Conservation (phyloP, 2,797 vertebrate genomes). For the Pseudochromis fuscus region DNA sequence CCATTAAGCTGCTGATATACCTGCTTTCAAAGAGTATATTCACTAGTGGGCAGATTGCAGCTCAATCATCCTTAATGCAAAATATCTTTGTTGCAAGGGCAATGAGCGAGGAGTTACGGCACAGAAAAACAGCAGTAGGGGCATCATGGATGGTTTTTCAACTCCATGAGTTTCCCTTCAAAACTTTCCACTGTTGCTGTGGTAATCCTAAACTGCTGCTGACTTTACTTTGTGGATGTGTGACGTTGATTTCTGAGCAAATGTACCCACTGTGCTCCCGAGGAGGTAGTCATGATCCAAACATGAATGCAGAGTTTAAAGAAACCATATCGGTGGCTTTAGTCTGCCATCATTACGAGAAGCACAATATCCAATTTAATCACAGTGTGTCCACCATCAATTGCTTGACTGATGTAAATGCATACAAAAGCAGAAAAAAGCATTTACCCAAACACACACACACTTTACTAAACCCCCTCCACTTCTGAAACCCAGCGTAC, state of each 20-base stretch:
- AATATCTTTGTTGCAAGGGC: too few species aligned
- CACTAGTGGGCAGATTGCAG: too few species aligned
- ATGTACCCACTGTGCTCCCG: neutral
- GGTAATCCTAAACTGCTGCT: neutral
- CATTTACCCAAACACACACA: slow-evolving; percentile 6
- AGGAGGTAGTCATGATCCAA: neutral
- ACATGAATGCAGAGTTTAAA: neutral
- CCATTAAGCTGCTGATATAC: too few species aligned
- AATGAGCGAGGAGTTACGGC: too few species aligned
- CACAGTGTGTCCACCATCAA: neutral
- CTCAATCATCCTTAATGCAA: too few species aligned
- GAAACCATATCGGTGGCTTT: neutral
- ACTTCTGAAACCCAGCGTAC: slow-evolving; percentile 5
- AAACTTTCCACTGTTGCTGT: neutral
- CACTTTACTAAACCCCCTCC: neutral
- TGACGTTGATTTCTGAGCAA: neutral
- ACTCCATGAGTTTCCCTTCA: neutral
- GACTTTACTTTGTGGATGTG: too few species aligned
- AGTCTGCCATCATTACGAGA: neutral
- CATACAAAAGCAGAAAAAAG: neutral
- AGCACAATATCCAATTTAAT: neutral
- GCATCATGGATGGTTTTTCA: too few species aligned
- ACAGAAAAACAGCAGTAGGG: too few species aligned
- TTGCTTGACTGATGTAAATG: slow-evolving; percentile 11
- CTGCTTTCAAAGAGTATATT: too few species aligned